Evolutionary conservation across 2,797 vertebrate species (phyloP), one percentile per base, ranked within the genome.

Genomic region (Heteromormyrus szaboi): DNA sequence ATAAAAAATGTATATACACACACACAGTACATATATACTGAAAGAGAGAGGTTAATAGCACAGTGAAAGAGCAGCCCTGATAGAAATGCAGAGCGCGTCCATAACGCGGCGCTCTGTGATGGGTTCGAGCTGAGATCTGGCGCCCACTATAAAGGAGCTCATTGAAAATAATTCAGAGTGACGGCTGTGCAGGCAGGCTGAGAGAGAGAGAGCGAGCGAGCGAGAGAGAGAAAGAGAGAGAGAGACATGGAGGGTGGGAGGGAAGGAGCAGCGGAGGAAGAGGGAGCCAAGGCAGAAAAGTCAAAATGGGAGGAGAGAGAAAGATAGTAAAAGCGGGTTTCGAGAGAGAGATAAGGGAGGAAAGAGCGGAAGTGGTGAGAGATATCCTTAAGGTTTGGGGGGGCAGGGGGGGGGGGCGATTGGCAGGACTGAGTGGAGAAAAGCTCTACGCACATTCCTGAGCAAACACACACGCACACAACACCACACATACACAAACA

Each of bases 101-200:
- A 94, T 94, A 93, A 95, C 95, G 94, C 94, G 94, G 94, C 94
- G 94, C 95, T 96, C 95, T 91, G 96, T 97, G 97, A 98, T 97
- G 97, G 97, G 95, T 96, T 98, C 96, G 96, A 97, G 96, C 97
- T 95, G 96, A 96, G 97, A 97, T 95, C 97, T 97, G 97, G 97
- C 95, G 95, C 94, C 95, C 93, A 95, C 97, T 97, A 97, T 96
- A 97, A 97, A 97, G 96, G 96, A 96, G 96, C 96, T 97, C 96
- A 94, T 97, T 97, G 97, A 97, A 97, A 97, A 97, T 97, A 97
- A 98, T 97, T 97, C 97, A 97, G 97, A 97, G 96, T 97, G 97
- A 97, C 97, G 96, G 96, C 96, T 96, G 96, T 95, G 91, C 93
- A 95, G 94, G 95, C 94, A 94, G 93, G 93, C 94, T 94, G 94